Conservation (phyloP, 2,797 vertebrate species). For the Anisognathus igniventris region DNA sequence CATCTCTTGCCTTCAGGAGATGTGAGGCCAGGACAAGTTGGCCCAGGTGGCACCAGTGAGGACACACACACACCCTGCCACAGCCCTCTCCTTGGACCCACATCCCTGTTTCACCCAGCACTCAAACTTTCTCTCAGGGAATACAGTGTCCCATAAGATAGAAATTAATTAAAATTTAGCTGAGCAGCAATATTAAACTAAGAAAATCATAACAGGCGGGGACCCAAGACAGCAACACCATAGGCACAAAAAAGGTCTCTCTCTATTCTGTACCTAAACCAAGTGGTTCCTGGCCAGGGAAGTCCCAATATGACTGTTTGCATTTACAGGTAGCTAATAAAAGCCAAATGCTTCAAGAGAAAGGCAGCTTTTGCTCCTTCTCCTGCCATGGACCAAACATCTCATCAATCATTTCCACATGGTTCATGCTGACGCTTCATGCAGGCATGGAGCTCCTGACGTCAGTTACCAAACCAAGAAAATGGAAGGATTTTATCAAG, state of each 20-base stretch:
- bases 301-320: neutral
- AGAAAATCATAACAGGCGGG: fast-evolving
- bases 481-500: neutral
- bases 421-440: neutral
- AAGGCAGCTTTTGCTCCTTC: neutral
- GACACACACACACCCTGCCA: neutral
- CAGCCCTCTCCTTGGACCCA: neutral
- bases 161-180: neutral
- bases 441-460: neutral
- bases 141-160: fast-evolving
- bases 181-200: neutral
- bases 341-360: neutral
- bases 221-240: neutral
- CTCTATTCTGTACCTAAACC: neutral
- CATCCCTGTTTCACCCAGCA: neutral
- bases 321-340: neutral
- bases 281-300: neutral
- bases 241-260: neutral
- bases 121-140: neutral
- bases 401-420: neutral
- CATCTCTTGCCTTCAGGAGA: neutral
- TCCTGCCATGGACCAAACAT: neutral
- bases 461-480: neutral
- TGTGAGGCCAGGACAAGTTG: fast-evolving
- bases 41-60: neutral